Conservation (phyloP, 2,113 vertebrate genomes). For the Cryptotis parvus region DNA sequence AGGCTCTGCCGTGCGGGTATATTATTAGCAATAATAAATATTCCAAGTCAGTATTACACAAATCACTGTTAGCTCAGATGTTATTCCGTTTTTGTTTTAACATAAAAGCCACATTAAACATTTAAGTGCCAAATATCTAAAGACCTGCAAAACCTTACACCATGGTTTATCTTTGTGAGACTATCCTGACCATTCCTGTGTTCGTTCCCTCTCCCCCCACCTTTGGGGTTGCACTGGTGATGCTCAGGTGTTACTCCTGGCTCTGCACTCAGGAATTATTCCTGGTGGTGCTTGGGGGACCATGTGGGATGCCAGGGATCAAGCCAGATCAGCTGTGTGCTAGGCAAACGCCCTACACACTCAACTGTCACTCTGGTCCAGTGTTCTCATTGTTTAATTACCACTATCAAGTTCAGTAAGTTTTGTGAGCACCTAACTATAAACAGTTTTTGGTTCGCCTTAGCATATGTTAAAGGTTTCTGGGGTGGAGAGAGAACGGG, state of each 20-base stretch:
- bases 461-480: constrained; percentile 41
- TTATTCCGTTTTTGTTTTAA: constrained; percentile 12
- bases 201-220: no score
- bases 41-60: neutral
- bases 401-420: neutral
- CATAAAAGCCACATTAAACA: neutral
- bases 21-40: neutral
- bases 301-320: no score
- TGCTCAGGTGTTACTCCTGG: no score
- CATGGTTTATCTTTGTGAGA: neutral
- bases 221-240: no score
- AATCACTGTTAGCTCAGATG: neutral
- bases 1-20: no score
- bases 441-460: neutral
- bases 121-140: neutral
- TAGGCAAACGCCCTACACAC: no score
- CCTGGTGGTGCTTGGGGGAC: no score
- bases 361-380: no score
- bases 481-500: neutral
- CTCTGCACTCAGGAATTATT: no score
- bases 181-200: neutral
- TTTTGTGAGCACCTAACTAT: neutral
- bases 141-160: neutral
- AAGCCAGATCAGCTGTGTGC: no score
- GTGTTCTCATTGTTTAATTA: constrained; percentile 24